Base-by-base conservation (phyloP, 2,888 invertebrate species). In the Agrotis segetum region DNA sequence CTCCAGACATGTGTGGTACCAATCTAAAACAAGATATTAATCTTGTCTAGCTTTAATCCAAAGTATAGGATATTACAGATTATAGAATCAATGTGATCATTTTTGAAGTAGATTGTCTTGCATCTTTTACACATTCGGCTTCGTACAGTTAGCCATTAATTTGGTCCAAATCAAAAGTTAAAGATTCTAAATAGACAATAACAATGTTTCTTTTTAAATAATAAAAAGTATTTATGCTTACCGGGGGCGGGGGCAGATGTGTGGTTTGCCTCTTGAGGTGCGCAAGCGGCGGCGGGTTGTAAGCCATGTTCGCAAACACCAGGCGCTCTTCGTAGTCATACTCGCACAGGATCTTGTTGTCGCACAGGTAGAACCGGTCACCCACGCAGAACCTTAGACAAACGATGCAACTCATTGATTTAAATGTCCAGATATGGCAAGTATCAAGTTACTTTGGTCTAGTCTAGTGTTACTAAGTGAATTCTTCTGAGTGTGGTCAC, bases 291-390 rank as follows among this genome's bases (percentile, higher is more conserved):
- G 97, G 98, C 73, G 99, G 98, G 92, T 98, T 98, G 96, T 98
- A 98, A 60, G 98, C 98, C 98, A 99, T 98, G 92, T 98, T 99
- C 79, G 99, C 99, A 92, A 99, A 99, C 82, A 99, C 98, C 94
- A 99, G 96, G 85, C 99, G 97, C 95, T 99, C 99, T 91, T 99
- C 99, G 92, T 99, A 99, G 94, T 99, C 99, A 92, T 99, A 99
- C 95, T 99, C 99, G 96, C 99, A 99, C 67, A 99, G 97, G 85
- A 99, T 99, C 96, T 99, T 99, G 96, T 99, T 99, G 95, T 99
- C 99, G 96, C 99, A 99, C 87, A 99, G 96, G 96, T 99, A 99
- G 96, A 99, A 99, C 82, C 99, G 97, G 94, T 99, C 99, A 47
- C 99, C 99, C 56, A 99, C 99, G 95, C 99, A 99, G 96, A 99